Evolutionary conservation across 1,140 invertebrate species (phyloP), one percentile per base, ranked within the genome.

Genomic region (Hyles vespertilio): DNA sequence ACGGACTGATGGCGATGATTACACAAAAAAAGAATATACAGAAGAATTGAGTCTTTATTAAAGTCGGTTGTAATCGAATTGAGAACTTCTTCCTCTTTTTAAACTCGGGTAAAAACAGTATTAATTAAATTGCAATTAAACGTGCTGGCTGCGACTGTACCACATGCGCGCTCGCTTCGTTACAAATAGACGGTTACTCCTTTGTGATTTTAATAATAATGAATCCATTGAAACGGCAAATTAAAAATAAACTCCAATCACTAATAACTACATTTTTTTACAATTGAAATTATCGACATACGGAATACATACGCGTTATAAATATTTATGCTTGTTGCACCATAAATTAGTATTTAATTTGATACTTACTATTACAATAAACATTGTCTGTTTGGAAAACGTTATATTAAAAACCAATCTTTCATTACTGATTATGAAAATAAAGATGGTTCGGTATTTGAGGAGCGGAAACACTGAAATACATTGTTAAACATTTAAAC

Each of bases 191-290:
- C 53, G 32, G 46, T 61, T 56, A 32, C 9, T 45, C 36, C n/a
- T 51, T 51, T 50, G 46, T 55, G 46, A 54, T 60, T 56, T 45
- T 56, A 51, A 56, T 61, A 40, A 43, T 50, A 50, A 50, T 33
- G 32, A 52, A 52, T 40, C 54, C 6, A 52, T 34, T 34, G 54
- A 40, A 61, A 52, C 11, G 8, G 44, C 34, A 61, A 32, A n/a
- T 48, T 56, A 32, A 56, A 57, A 57, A 61, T 43, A 57, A 61
- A 61, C 50, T 48, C 46, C 7, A 5, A 9, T 12, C 11, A 50
- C 32, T 50, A 50, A 50, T 50, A 22, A 50, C 22, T n/a, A n/a
- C n/a, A n/a, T 50, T 45, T 45, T 53, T 53, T 43, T 11, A 53
- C 36, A 10, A 36, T 36, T 34, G 10, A 53, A 53, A 53, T 53